These are phyloP conservation scores for Leuciscus waleckii DNA, from an alignment of 2,797 vertebrate species.

Conservation along the genomic window DNA sequence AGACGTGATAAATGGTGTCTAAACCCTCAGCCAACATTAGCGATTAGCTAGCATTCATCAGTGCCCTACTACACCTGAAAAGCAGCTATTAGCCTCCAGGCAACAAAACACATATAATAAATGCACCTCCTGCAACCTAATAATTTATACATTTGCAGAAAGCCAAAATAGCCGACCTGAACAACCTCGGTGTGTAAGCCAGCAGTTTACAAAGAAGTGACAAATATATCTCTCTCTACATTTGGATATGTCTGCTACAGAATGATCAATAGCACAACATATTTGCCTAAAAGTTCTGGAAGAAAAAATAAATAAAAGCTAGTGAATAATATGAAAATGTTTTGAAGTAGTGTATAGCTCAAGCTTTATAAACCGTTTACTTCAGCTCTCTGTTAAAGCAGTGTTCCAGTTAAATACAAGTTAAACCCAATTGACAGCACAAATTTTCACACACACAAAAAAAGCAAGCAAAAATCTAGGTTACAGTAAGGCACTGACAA, in stretches of 20 bases:
- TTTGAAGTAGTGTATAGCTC: constrained; percentile 15
- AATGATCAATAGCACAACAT: constrained; percentile 39
- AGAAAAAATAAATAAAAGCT: not conserved
- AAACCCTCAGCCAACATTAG: constrained; percentile 65
- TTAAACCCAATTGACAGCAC: not conserved
- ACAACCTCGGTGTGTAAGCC: constrained; percentile 55
- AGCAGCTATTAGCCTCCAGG: constrained; percentile 58
- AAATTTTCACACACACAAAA: not conserved
- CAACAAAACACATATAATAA: constrained; percentile 63
- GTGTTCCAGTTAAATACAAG: not conserved
- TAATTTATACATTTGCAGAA: constrained; percentile 68
- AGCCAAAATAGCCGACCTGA: constrained; percentile 58
- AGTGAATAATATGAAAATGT: not conserved
- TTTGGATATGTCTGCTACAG: constrained; percentile 36
- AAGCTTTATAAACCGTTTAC: constrained; percentile 8
- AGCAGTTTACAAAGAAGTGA: constrained; percentile 55
- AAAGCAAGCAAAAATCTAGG: not conserved
- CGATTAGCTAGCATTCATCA: constrained; percentile 68
- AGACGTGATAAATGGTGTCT: constrained; percentile 65
- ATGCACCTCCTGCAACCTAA: constrained; percentile 51
- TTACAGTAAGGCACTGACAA: not conserved
- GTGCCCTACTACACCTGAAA: constrained; percentile 59
- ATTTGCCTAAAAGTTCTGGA: constrained; percentile 29
- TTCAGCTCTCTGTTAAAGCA: not conserved
- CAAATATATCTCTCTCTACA: constrained; percentile 49